These are phyloP conservation scores for Drosophila obscura DNA, from an alignment of 1,140 invertebrate genomes.

Conservation along the genomic window DNA sequence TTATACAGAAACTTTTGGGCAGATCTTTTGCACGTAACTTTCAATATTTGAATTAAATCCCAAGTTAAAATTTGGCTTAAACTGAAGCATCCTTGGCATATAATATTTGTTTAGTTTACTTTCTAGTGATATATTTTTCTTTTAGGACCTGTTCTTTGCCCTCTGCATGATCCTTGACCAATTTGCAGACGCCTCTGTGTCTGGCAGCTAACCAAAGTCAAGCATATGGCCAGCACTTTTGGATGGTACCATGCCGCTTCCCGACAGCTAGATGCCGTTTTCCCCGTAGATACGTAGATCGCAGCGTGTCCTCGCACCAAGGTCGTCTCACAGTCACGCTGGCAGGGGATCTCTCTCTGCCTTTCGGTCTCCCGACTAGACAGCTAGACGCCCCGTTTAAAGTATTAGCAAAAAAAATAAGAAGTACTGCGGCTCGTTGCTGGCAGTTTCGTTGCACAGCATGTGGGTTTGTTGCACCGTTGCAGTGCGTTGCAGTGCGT, in stretches of 20 bases:
- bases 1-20: no score
- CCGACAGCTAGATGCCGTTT: slow-evolving; percentile 18
- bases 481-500: slow-evolving; percentile 34
- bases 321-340: slow-evolving; percentile 46
- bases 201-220: neutral
- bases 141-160: neutral
- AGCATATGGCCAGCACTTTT: slow-evolving; percentile 9
- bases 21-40: no score
- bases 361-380: slow-evolving; percentile 36
- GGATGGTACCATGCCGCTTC: neutral
- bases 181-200: slow-evolving; percentile 26
- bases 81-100: no score
- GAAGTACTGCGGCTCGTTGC: neutral
- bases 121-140: no score
- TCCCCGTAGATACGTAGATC: slow-evolving; percentile 1
- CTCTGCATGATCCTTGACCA: slow-evolving; percentile 16
- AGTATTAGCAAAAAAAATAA: slow-evolving; percentile 8
- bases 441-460: slow-evolving; percentile 48
- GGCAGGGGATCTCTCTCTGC: slow-evolving; percentile 1
- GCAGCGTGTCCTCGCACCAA: slow-evolving; percentile 41
- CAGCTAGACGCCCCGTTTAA: slow-evolving; percentile 65
- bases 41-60: no score
- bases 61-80: no score
- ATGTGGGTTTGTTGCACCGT: slow-evolving; percentile 39
- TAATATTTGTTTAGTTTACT: no score